A percentile compares a stretch with the other conserved stretches of the same genome.
Evolutionary conservation across 1,140 invertebrate species (phyloP).

Genomic region (Teleogryllus occipitalis): DNA sequence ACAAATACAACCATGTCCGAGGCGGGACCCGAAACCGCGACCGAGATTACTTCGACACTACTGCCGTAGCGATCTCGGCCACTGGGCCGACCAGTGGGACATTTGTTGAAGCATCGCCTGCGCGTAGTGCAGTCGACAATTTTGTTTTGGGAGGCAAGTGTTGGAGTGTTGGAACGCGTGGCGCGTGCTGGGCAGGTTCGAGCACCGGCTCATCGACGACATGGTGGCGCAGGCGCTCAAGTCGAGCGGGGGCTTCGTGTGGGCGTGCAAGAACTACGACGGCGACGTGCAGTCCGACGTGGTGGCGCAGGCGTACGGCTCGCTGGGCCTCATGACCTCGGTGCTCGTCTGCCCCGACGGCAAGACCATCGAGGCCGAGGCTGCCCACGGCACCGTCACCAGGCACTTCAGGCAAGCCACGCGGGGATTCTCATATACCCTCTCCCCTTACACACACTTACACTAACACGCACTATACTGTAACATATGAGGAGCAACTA

Average conservation of each 20-base stretch:
- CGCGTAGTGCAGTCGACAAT: too few species aligned
- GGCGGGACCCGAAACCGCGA: too few species aligned
- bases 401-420: constrained; percentile 65
- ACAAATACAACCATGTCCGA: too few species aligned
- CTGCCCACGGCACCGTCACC: constrained; percentile 87
- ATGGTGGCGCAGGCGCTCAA: constrained; percentile 87
- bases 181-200: constrained; percentile 50
- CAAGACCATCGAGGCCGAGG: constrained; percentile 82
- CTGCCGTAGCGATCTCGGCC: too few species aligned
- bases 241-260: constrained; percentile 77
- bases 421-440: too few species aligned
- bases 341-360: constrained; percentile 86
- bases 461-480: not conserved
- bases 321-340: constrained; percentile 86
- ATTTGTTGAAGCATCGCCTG: too few species aligned
- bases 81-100: too few species aligned
- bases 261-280: constrained; percentile 90
- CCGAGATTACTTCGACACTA: too few species aligned
- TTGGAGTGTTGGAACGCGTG: too few species aligned
- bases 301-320: constrained; percentile 78
- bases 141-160: too few species aligned
- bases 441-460: too few species aligned
- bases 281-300: constrained; percentile 86
- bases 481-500: too few species aligned
- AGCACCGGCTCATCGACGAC: constrained; percentile 85